Percentiles rank a stretch among this genome's conserved stretches.
These are phyloP conservation scores for Neomonachus schauinslandi DNA, from an alignment of 2,113 vertebrate species.

Conservation along the genomic window DNA sequence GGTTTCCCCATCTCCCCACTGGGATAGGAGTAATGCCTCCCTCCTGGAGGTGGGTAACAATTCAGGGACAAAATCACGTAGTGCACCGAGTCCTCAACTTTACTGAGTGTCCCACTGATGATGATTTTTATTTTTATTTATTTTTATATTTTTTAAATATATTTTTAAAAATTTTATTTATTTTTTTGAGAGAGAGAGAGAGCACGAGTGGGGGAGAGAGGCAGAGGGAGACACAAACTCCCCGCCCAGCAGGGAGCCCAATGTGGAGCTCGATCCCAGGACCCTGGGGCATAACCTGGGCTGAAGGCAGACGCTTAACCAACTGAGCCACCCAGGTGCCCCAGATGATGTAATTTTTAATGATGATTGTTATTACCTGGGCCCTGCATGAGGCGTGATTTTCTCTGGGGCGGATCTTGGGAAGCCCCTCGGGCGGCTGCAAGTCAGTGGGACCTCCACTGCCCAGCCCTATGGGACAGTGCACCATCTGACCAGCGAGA, in stretches of 20 bases:
- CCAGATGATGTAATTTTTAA: background rate
- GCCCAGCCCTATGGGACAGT: background rate
- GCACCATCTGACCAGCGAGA: background rate
- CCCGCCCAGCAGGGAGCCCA: background rate
- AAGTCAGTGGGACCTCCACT: background rate
- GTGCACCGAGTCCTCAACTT: fast-evolving
- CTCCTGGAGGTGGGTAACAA: too few species aligned
- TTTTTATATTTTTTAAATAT: background rate
- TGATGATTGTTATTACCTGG: too few species aligned
- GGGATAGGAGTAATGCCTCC: background rate
- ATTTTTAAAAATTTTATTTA: background rate
- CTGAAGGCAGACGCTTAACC: too few species aligned
- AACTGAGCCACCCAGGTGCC: background rate
- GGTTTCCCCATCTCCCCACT: background rate
- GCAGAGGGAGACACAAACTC: background rate
- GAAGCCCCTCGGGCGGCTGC: fast-evolving
- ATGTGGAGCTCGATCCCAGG: background rate
- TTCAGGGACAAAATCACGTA: fast-evolving
- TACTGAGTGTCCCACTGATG: fast-evolving
- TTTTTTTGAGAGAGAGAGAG: background rate
- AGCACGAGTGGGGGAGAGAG: too few species aligned
- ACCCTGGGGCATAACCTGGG: background rate
- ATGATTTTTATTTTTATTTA: background rate
- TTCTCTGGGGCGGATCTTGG: background rate
- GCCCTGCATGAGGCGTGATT: fast-evolving